A percentile compares a stretch with the other conserved stretches of the same genome.
phyloP scores from a whole-genome alignment of 2,888 invertebrate species.

The Archaeoteleia sp. region DNA sequence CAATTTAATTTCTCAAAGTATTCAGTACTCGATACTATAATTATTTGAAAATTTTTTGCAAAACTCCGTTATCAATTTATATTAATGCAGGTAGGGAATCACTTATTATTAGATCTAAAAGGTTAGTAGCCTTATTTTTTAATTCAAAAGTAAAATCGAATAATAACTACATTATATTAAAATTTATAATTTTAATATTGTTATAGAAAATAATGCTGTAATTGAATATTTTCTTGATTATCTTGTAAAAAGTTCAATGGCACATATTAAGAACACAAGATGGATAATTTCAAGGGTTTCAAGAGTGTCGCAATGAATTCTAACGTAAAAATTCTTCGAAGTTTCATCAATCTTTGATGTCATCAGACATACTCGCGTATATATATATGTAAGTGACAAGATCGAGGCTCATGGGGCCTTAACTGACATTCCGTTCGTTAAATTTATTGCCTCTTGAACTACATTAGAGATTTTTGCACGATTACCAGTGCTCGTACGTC shows the following conservation, averaged over 20 bases:
- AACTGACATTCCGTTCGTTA: conserved; percentile 33
- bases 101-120: too few species aligned
- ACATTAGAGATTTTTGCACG: conserved; percentile 20
- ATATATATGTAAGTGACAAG: conserved; percentile 8
- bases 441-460: conserved; percentile 36
- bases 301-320: conserved; percentile 33
- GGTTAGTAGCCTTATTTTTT: too few species aligned
- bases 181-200: too few species aligned
- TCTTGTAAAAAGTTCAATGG: conserved; percentile 2
- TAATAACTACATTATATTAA: too few species aligned
- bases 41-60: too few species aligned
- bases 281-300: conserved; percentile 35
- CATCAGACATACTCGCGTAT: conserved; percentile 12
- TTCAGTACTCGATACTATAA: too few species aligned
- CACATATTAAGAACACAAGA: conserved; percentile 23
- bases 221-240: conserved; percentile 10
- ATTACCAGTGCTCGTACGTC: conserved; percentile 5
- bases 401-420: conserved; percentile 26
- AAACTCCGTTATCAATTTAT: too few species aligned
- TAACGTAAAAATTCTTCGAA: conserved; percentile 34
- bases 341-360: conserved; percentile 39
- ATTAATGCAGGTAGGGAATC: too few species aligned
- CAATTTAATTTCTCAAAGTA: too few species aligned
- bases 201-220: too few species aligned
- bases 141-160: too few species aligned